Base-by-base conservation (phyloP, 64 coral and sea anemone genomes). In the Montipora capricornis region DNA sequence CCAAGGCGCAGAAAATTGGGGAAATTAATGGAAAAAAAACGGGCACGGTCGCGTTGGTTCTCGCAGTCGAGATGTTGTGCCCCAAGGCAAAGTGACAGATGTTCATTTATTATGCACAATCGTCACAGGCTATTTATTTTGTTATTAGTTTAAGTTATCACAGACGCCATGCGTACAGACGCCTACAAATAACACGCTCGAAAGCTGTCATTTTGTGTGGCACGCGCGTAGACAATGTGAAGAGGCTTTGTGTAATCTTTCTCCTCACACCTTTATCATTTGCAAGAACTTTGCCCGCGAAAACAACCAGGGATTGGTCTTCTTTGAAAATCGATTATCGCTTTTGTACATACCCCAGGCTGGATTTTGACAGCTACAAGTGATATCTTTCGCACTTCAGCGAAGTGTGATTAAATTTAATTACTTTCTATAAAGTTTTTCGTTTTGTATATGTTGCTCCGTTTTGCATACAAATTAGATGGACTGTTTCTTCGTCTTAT, bases 51-150 rank as follows among this genome's bases (percentile, higher is more conserved):
- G 13, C 9, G 60, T 76, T 78, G 49, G 44, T 14, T 62, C 29
- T 71, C 16, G 19, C 82, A 49, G 4, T 20, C 17, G 62, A 44
- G 46, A 44, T 70, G 62, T 86, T 86, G 47, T 86, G 66, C 82
- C 82, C 82, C 62, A 86, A 70, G 71, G 87, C 87, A 48, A 74
- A 12, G 19, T 9, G 73, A 22, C 87, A 89, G 87, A 89, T 89
- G 87, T 89, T 89, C 73, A 89, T 89, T 89, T 89, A 89, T 89
- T 89, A 89, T 89, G 87, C 87, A 89, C 51, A 73, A 20, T 89
- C 87, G 76, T 89, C 76, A 77, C 55, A 89, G 68, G 29, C 87
- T 89, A 76, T 89, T 89, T 89, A 89, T 89, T 89, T 76, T 89
- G 87, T 89, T 89, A 89, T 89, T 89, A 89, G 87, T 89, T 89